Evolutionary conservation across 2,888 invertebrate species (phyloP).

Genomic region (Euzetes globulus): DNA sequence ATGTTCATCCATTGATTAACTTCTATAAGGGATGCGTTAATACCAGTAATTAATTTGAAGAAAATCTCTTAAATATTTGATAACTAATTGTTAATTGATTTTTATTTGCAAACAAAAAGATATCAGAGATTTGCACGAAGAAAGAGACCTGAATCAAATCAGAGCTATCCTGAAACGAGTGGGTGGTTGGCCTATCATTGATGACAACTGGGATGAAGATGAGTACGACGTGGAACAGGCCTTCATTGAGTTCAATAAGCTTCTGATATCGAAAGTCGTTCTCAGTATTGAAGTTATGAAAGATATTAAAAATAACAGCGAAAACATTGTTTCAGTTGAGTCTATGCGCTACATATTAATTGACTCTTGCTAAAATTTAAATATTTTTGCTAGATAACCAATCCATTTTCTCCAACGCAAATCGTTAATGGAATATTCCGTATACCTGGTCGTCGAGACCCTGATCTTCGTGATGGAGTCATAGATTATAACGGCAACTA

Average conservation of each 20-base stretch:
- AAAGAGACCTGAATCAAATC: background rate
- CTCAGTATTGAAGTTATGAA: conserved; percentile 15
- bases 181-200: conserved; percentile 34
- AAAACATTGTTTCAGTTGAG: background rate
- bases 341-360: background rate
- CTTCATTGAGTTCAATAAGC: background rate
- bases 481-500: background rate
- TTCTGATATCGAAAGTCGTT: background rate
- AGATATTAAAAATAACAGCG: conserved; percentile 17
- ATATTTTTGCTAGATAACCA: too few relatives aligned
- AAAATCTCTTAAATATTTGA: background rate
- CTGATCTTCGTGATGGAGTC: background rate
- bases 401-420: background rate
- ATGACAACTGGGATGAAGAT: conserved; percentile 32
- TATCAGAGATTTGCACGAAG: conserved; percentile 17
- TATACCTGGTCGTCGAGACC: background rate
- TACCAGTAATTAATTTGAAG: background rate
- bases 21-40: conserved; percentile 13
- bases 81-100: background rate
- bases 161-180: conserved; percentile 12
- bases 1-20: conserved; percentile 12
- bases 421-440: background rate
- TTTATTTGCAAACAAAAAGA: background rate
- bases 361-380: background rate
- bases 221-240: conserved; percentile 10